Base-by-base conservation (phyloP, 2,797 vertebrate genomes). In the Xyrichtys novacula region DNA sequence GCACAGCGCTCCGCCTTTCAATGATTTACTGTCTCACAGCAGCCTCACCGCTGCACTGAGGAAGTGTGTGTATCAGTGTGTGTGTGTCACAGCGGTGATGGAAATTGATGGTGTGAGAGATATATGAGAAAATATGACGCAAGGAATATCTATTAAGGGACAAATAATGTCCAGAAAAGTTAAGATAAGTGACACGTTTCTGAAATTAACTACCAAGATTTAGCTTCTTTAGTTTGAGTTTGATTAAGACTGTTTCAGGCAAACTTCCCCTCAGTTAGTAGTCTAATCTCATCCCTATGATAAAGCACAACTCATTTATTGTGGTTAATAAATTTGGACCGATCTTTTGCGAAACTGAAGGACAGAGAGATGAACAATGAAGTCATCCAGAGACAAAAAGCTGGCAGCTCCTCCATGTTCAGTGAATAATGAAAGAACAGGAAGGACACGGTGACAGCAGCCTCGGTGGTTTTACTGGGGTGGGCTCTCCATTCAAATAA, bases 1-100 rank as follows among this genome's bases (percentile, higher is more conserved):
- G 81, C 23, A 6, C 62, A 0, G 68, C 52, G 43, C 75, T 80
- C 73, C 73, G 84, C 88, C 86, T 86, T 39, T 64, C 72, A 56
- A 31, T 90, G 91, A 94, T 93, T 93, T 92, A 93, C 86, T 75
- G 87, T 88, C 78, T 20, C 47, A 48, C 74, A 71, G 80, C 70
- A 47, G 82, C 80, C 61, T 55, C 32, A 36, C 74, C 85, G 57
- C 71, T 11, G 62, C 78, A 38, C 29, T 1, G 46, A 47, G 39
- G 39, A 76, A 50, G 64, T 48, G 47, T 71, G 63, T 56, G 64
- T 6, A 14, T 61, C 54, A 25, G 43, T 36, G 40, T 34, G 40
- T 34, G 65, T 48, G 66, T 71, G 47, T 16, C 25, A 40, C 43
- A 19, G 31, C 50, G 26, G 19, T 15, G 59, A 10, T n/a, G 60